Conservation (phyloP, 2,888 invertebrate species). For the Zelleria hepariella region DNA sequence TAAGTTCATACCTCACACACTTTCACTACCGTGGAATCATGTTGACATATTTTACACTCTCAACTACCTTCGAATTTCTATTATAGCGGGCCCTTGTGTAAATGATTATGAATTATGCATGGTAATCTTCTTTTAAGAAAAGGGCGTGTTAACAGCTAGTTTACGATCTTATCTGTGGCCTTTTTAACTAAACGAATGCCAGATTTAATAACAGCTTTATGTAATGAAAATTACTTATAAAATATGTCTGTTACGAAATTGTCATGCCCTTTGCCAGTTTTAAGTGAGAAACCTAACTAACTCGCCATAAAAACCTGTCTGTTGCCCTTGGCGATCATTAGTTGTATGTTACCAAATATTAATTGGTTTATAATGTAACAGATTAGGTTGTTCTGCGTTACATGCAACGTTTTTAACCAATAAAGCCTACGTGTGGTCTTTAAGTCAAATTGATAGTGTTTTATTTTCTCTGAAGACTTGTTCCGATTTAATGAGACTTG, state of each 20-base stretch:
- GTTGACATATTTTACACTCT: neutral
- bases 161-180: neutral
- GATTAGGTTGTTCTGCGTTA: neutral
- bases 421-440: neutral
- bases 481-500: neutral
- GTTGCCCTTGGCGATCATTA: neutral
- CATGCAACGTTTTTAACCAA: neutral
- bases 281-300: neutral
- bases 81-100: neutral
- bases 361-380: conserved; percentile 2
- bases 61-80: neutral
- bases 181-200: neutral
- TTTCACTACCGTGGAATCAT: neutral
- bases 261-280: neutral
- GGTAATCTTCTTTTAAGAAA: neutral
- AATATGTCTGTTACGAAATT: neutral
- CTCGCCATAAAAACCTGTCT: neutral
- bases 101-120: neutral
- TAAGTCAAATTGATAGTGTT: neutral
- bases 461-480: neutral
- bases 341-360: neutral
- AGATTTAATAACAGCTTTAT: neutral
- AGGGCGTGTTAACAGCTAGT: neutral
- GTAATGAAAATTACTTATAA: neutral
- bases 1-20: neutral